phyloP scores from a whole-genome alignment of 1,140 invertebrate species.

The Zaprionus capensis region DNA sequence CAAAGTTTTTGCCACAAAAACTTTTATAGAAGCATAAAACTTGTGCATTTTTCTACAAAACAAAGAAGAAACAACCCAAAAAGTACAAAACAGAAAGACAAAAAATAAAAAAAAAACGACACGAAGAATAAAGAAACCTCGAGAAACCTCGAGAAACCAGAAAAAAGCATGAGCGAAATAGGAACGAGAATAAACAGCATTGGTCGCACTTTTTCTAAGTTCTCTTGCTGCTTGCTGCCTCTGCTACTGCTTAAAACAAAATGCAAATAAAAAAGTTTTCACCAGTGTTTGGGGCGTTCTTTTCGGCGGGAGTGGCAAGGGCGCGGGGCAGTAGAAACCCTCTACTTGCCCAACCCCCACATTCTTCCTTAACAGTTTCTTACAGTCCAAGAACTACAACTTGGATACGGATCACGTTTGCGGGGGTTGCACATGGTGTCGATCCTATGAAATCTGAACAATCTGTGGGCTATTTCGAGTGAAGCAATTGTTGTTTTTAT shows the following conservation, averaged over 20 bases:
- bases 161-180: conserved; percentile 25
- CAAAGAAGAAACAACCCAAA: conserved; percentile 67
- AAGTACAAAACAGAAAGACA: conserved; percentile 31
- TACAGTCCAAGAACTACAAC: conserved; percentile 46
- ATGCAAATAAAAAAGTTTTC: conserved; percentile 77
- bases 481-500: no score
- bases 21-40: conserved; percentile 77
- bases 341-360: not conserved
- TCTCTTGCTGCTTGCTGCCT: not conserved
- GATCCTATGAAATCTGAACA: not conserved
- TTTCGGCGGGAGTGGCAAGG: not conserved
- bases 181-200: conserved; percentile 56
- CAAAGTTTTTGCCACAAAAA: conserved; percentile 77
- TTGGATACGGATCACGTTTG: conserved; percentile 27
- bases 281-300: conserved; percentile 40
- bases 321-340: no score
- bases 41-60: conserved; percentile 80
- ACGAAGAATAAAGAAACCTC: not conserved
- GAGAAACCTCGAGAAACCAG: not conserved
- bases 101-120: conserved; percentile 3
- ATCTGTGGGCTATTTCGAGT: not conserved
- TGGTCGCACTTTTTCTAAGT: conserved; percentile 56
- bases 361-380: conserved; percentile 1
- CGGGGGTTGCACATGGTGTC: not conserved
- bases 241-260: conserved; percentile 68